A percentile compares a stretch with the other conserved stretches of the same genome.
These are phyloP conservation scores for Nemopilema nomurai DNA, from an alignment of 30 jellyfish, hydroid and myxozoan genomes.

Conservation along the genomic window DNA sequence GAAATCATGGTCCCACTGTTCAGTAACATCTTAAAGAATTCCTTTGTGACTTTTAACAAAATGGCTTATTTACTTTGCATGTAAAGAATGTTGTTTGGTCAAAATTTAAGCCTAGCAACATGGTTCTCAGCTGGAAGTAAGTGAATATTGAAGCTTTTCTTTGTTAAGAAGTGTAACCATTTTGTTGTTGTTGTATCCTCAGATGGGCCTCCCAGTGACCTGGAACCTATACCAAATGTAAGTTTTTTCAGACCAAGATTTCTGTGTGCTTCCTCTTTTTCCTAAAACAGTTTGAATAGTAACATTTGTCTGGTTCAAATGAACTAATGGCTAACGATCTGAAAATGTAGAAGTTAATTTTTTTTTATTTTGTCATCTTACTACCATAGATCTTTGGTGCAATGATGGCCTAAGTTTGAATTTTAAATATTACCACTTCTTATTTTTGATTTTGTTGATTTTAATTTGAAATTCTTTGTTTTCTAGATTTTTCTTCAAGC, in stretches of 20 bases:
- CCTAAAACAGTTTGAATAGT: slow-evolving; percentile 3
- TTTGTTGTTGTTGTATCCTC: background rate
- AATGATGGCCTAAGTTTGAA: too few relatives aligned
- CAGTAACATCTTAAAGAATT: too few relatives aligned
- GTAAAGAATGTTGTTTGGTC: too few relatives aligned
- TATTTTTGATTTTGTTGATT: background rate
- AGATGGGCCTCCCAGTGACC: slow-evolving; percentile 5
- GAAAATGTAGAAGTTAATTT: too few relatives aligned
- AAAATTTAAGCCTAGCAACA: too few relatives aligned
- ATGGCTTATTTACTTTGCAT: too few relatives aligned
- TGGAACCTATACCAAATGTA: slow-evolving; percentile 16
- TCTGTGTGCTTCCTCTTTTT: background rate
- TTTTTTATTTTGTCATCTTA: too few relatives aligned
- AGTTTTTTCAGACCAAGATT: background rate
- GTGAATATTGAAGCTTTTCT: background rate
- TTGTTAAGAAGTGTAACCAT: background rate
- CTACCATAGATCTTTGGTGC: too few relatives aligned
- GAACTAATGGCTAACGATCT: background rate
- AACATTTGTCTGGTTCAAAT: too few relatives aligned
- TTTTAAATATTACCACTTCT: too few relatives aligned
- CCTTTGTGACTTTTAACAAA: too few relatives aligned
- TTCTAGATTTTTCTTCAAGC: slow-evolving; percentile 81
- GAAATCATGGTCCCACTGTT: too few relatives aligned
- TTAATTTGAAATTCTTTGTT: background rate
- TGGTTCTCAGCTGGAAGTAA: background rate